Base-by-base conservation (phyloP, 2,797 vertebrate genomes). In the Nyctibius grandis region DNA sequence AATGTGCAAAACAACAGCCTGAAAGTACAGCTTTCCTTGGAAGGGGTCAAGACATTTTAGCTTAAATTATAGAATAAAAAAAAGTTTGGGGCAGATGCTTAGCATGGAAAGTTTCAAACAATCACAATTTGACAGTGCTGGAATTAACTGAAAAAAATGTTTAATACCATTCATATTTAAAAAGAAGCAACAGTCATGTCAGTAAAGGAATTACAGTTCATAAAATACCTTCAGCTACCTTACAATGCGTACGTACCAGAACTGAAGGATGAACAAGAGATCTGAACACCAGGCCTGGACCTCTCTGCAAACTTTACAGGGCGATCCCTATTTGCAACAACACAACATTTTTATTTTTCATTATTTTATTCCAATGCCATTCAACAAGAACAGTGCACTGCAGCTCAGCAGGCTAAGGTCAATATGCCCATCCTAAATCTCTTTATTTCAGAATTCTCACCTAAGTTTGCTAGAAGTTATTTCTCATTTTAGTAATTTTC, bases 241-340 rank as follows among this genome's bases (percentile, higher is more conserved):
- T 65, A 53, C n/a, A 79, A 42, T 9, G 57, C 51, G 56, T 51
- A 97, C 98, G 12, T 97, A 99, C 99, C 99, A 47, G 99, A 99
- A 92, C 99, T 99, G 97, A 99, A 99, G 64, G 99, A 99, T 19
- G 99, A 99, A 93, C 99, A 99, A 68, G 99, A 99, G 92, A 99
- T 99, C 95, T 99, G 99, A 87, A 99, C 99, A 18, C 99, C 99
- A 50, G 99, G 99, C 79, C 99, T 99, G 69, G 99, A 99, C 45
- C 99, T 98, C 97, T 99, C 99, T 38, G 99, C 98, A 97, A 99
- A 99, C 97, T 99, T 99, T 47, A 99, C 98, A 36, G 99, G 99
- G 44, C 98, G 98, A 96, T 99, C 99, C 91, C 99, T 98, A 88
- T 21, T 40, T 11, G 72, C 19, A 95, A 96, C 63, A 94, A 84